Base-by-base conservation (phyloP, 2,888 invertebrate genomes). In the Drosophila lacicola region DNA sequence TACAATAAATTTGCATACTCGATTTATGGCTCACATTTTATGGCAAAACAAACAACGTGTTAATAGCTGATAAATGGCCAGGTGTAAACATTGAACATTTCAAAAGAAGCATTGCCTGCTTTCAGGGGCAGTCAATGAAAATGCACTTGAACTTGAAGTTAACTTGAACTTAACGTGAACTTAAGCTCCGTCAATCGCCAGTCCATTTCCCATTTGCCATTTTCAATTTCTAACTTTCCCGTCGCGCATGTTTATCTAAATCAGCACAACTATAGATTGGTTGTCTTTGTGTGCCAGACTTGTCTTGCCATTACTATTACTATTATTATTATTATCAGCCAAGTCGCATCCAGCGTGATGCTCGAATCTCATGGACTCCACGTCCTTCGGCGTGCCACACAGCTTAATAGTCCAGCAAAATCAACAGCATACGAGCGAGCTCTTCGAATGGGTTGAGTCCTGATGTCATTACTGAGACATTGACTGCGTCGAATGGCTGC, bases 11-110 rank as follows among this genome's bases (percentile, higher is more conserved):
- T 81, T 66, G 61, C 66, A 68, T 57, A 46, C 57, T 49, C 67
- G 71, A 87, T 87, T 82, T 87, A 82, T 87, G 70, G 60, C 51
- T 60, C 67, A 57, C 44, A 58, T 81, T 86, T 86, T 82, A 71
- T 80, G 72, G 66, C 62, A 47, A 56, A 42, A 60, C 58, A 70
- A 68, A 73, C 65, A 87, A 70, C 67, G 66, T 68, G 60, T 70
- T 56, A 68, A 78, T 74, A 55, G 50, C 55, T 57, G 81, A 82
- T 87, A 84, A 81, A 64, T 63, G 34, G 9, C 64, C 61, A 79
- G 70, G 84, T 84, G 68, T 57, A 47, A 55, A 69, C 60, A 72
- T 53, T 57, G 45, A 55, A 69, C 60, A 72, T 53, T 51, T 14
- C 0, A 10, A 50, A 13, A 34, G 21, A 41, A 19, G 42, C 29